These are phyloP conservation scores for Chesias legatella DNA, from an alignment of 2,888 invertebrate genomes.

Conservation along the genomic window DNA sequence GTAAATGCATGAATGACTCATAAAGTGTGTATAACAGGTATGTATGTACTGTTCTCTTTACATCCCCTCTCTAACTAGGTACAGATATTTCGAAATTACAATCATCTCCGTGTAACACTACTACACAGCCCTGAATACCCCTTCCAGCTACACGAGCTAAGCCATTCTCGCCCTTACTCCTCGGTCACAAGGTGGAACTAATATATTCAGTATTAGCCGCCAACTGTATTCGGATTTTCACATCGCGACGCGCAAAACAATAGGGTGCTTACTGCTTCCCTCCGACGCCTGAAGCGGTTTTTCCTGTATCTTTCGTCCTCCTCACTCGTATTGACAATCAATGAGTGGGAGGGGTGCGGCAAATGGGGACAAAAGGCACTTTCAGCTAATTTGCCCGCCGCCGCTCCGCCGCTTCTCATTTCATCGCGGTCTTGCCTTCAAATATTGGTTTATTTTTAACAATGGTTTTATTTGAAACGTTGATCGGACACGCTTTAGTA, in stretches of 20 bases:
- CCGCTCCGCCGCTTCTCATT: conserved; percentile 52
- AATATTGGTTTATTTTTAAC: conserved; percentile 50
- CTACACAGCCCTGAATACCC: conserved; percentile 14
- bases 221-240: conserved; percentile 48
- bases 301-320: conserved; percentile 49
- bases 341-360: conserved; percentile 44
- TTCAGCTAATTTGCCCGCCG: conserved; percentile 73
- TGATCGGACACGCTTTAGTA: too few relatives aligned
- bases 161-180: conserved; percentile 21
- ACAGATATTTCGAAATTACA: conserved; percentile 21
- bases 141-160: conserved; percentile 2
- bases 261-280: conserved; percentile 74
- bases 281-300: conserved; percentile 69
- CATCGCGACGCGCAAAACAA: conserved; percentile 72
- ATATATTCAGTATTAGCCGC: conserved; percentile 11
- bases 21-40: too few relatives aligned
- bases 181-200: conserved; percentile 12
- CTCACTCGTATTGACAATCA: conserved; percentile 32
- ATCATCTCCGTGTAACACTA: conserved; percentile 25
- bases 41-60: conserved; percentile 4
- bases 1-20: too few relatives aligned
- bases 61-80: conserved; percentile 6
- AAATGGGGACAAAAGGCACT: conserved; percentile 61
- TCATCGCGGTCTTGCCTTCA: conserved; percentile 41
- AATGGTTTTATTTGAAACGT: background rate